Evolutionary conservation across 2,888 invertebrate genomes (phyloP).

Genomic region (Drosophila parthenogenetica): DNA sequence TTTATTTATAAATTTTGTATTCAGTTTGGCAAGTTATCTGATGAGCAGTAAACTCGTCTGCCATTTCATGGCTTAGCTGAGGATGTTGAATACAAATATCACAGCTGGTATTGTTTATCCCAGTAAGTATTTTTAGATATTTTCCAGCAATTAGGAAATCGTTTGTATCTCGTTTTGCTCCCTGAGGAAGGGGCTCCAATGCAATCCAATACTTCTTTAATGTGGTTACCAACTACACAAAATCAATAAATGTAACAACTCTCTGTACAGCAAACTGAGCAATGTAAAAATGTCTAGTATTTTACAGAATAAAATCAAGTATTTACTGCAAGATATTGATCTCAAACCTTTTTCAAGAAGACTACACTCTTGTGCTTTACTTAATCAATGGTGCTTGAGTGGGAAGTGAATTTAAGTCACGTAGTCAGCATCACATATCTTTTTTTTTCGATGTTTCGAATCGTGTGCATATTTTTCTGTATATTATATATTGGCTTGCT

Average conservation of each 20-base stretch:
- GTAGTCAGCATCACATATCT: slow-evolving; percentile 14
- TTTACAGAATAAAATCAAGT: neutral
- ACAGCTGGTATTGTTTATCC: neutral
- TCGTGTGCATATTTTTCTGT: slow-evolving; percentile 9
- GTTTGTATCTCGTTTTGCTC: slow-evolving; percentile 8
- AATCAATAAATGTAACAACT: too few relatives aligned
- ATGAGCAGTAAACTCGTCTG: slow-evolving; percentile 8
- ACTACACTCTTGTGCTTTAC: neutral
- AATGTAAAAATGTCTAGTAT: too few relatives aligned
- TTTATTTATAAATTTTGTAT: slow-evolving; percentile 9
- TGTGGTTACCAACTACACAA: too few relatives aligned
- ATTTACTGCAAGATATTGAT: too few relatives aligned
- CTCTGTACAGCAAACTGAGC: too few relatives aligned
- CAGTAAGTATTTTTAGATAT: neutral
- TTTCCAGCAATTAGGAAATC: slow-evolving; percentile 6
- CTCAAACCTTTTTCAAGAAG: too few relatives aligned
- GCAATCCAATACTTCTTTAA: too few relatives aligned
- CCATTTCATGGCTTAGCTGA: slow-evolving; percentile 1
- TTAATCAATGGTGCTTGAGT: neutral
- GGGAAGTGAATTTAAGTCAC: slow-evolving; percentile 9
- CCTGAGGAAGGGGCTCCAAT: too few relatives aligned
- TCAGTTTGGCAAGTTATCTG: slow-evolving; percentile 20
- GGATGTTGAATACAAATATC: neutral
- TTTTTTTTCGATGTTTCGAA: slow-evolving; percentile 5
- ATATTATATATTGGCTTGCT: slow-evolving; percentile 19